Evolutionary conservation across 1,140 invertebrate genomes (phyloP).

Genomic region (Metaphire vulgaris): DNA sequence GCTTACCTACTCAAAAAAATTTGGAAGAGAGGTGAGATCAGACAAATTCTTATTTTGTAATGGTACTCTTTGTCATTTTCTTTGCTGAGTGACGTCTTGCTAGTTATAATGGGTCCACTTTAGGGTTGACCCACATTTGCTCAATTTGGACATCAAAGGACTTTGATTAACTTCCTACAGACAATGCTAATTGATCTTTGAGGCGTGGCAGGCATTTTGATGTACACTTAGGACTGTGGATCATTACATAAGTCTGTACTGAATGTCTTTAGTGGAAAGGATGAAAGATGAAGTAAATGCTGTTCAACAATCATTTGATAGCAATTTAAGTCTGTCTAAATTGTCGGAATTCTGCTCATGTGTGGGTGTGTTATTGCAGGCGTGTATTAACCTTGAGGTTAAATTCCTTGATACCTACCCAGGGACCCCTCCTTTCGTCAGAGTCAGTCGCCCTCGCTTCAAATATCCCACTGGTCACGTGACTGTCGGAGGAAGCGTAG

Average conservation of each 20-base stretch:
- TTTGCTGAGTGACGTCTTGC: too few relatives aligned
- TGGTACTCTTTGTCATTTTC: too few relatives aligned
- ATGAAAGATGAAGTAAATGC: too few relatives aligned
- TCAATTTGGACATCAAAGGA: not conserved
- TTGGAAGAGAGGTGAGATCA: slow-evolving; percentile 40
- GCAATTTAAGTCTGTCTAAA: not conserved
- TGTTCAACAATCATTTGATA: too few relatives aligned
- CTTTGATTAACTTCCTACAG: not conserved
- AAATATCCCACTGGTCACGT: slow-evolving; percentile 48
- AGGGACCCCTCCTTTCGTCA: slow-evolving; percentile 44
- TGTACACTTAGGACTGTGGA: not conserved
- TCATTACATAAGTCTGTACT: too few relatives aligned
- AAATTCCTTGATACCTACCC: slow-evolving; percentile 45
- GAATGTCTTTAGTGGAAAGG: too few relatives aligned
- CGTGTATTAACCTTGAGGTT: slow-evolving; percentile 43
- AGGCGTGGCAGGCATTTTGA: not conserved
- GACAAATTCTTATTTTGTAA: too few relatives aligned
- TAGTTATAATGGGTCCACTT: not conserved
- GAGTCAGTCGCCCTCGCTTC: slow-evolving; percentile 42
- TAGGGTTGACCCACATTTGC: too few relatives aligned
- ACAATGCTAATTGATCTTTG: not conserved
- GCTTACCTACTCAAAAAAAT: slow-evolving; percentile 35
- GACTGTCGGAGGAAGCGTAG: slow-evolving; percentile 47
- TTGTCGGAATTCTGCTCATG: not conserved
- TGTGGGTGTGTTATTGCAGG: too few relatives aligned